Evolutionary conservation across 2,888 invertebrate species (phyloP).

Genomic region (Drosophila robusta): DNA sequence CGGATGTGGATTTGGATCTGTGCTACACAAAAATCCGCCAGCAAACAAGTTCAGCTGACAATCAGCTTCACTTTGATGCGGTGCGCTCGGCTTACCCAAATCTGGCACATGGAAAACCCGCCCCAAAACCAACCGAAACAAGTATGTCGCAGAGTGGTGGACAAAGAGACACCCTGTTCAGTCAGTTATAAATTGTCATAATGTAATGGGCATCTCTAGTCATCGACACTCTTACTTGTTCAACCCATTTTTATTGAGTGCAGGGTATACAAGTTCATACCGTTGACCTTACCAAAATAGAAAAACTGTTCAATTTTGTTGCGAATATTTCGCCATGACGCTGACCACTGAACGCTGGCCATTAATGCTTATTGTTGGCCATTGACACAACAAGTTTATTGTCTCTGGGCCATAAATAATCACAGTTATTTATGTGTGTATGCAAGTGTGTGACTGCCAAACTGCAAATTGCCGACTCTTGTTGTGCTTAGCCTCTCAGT

Average conservation of each 20-base stretch:
- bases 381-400: conserved; percentile 69
- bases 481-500: conserved; percentile 26
- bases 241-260: not conserved
- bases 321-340: conserved; percentile 45
- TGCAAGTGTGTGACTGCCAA: conserved; percentile 4
- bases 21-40: conserved; percentile 63
- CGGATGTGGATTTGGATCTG: conserved; percentile 66
- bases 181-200: too few relatives aligned
- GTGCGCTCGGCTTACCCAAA: conserved; percentile 41
- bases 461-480: conserved; percentile 40
- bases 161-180: not conserved
- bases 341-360: conserved; percentile 43
- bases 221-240: too few relatives aligned
- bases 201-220: too few relatives aligned
- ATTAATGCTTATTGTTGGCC: conserved; percentile 64
- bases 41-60: conserved; percentile 76
- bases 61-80: conserved; percentile 67
- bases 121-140: conserved; percentile 12
- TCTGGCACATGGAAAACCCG: conserved; percentile 50
- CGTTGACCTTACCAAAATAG: conserved; percentile 59
- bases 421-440: conserved; percentile 19
- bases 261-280: not conserved
- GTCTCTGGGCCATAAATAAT: conserved; percentile 72
- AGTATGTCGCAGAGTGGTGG: not conserved
- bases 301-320: conserved; percentile 36